Base-by-base conservation (phyloP, 2,113 vertebrate genomes). In the Dicaeum eximium region DNA sequence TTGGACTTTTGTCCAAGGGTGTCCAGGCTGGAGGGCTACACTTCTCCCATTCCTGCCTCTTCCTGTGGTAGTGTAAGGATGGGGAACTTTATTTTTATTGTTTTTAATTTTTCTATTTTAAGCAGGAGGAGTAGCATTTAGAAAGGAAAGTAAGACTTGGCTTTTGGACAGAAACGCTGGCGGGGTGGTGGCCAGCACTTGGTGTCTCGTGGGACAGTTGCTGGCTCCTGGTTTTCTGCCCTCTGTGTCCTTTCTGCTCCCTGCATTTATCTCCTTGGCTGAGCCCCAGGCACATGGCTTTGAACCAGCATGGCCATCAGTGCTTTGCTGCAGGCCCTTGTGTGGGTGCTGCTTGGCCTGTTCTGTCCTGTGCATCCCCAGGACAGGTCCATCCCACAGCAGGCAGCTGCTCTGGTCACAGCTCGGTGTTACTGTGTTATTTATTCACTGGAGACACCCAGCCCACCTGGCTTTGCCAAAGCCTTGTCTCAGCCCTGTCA, bases 391-490 rank as follows among this genome's bases (percentile, higher is more conserved):
- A 8, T 65, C 13, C 14, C 4, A 2, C 3, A 11, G 33, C 4
- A 4, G 35, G 40, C 56, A 67, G 25, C 31, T 33, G 38, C 80
- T 77, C 16, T 58, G 47, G 10, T 57, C 22, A 7, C 54, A 81
- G 35, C 69, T 19, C 13, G 5, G 15, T 27, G 15, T 27, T n/a
- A n/a, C n/a, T n/a, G n/a, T n/a, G n/a, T n/a, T n/a, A n/a, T n/a
- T n/a, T n/a, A n/a, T n/a, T n/a, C n/a, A 1, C 58, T 40, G 58
- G 54, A 69, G 90, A 48, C 42, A 33, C 31, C 16, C n/a, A 15
- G 27, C 53, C 58, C 77, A 10, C 0, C 0, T 2, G 3, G 75
- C 33, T 67, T 14, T 1, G 11, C 20, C 19, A 10, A 4, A 87
- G n/a, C 60, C 61, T 53, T 33, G 15, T 42, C 47, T 40, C 51